Base-by-base conservation (phyloP, 2,113 vertebrate genomes). In the Poecilia latipinna region DNA sequence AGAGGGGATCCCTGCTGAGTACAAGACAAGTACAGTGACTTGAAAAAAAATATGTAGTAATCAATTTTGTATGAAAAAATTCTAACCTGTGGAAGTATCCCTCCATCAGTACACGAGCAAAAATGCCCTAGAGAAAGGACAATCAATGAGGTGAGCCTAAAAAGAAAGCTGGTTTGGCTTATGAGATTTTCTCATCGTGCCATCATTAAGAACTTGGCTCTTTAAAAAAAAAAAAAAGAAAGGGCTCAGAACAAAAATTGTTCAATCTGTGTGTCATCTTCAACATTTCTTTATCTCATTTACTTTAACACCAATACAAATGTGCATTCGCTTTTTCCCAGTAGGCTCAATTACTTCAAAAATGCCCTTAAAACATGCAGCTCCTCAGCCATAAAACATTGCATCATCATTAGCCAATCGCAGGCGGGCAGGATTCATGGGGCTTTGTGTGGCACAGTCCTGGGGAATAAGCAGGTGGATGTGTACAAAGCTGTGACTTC, bases 341-440 rank as follows among this genome's bases (percentile, higher is more conserved):
- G 82, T 81, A 75, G 89, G 86, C 88, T 93, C 89, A 90, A 90
- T 93, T 90, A 90, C 83, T 79, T 80, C 66, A 57, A 81, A 93
- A 88, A 92, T 86, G 85, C 83, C 82, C 84, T 74, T 51, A 51
- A 75, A 92, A 84, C 86, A 89, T 82, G 89, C 87, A 71, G 86
- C 88, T 77, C 60, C 73, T 73, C 90, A 81, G 85, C 82, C 82
- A 78, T 78, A 37, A 80, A 89, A 73, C 88, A 94, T 92, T 94
- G 88, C 91, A 91, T 94, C 93, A 94, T 89, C 92, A 15, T 4
- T 77, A 89, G 88, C 94, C 93, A 95, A 95, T 94, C 91, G 80
- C 66, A 61, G 22, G 51, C 51, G 65, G 70, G 74, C 80, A 48
- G 89, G 76, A 75, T 78, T 73, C 78, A 60, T 74, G 74, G 80